Conservation (phyloP, 2,888 invertebrate species). For the Drosophila mimetica region DNA sequence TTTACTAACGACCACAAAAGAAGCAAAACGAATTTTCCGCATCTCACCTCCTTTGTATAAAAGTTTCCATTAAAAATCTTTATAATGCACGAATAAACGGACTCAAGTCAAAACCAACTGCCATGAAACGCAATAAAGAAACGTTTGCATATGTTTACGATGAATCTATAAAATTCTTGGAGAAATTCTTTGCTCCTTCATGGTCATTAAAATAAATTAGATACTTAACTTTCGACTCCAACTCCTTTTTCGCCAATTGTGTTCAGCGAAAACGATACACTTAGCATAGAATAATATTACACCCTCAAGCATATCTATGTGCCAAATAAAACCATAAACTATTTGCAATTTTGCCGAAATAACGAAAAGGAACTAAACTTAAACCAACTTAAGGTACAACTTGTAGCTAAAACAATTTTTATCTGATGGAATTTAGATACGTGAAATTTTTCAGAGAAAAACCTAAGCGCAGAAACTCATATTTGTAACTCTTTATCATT, state of each 20-base stretch:
- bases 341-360: slow-evolving; percentile 50
- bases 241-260: slow-evolving; percentile 54
- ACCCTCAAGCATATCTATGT: slow-evolving; percentile 67
- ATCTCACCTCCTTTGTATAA: slow-evolving; percentile 10
- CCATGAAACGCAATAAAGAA: slow-evolving; percentile 67
- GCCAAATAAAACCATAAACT: slow-evolving; percentile 40
- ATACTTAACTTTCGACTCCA: slow-evolving; percentile 46
- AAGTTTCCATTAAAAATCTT: slow-evolving; percentile 16
- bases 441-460: slow-evolving; percentile 49
- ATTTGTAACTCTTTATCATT: slow-evolving; percentile 79
- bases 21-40: not conserved
- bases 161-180: slow-evolving; percentile 16
- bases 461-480: slow-evolving; percentile 56
- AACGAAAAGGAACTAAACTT: slow-evolving; percentile 51
- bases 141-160: slow-evolving; percentile 30
- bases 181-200: slow-evolving; percentile 18
- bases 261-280: slow-evolving; percentile 46
- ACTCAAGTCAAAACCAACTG: slow-evolving; percentile 52
- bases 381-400: slow-evolving; percentile 64
- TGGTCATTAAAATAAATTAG: slow-evolving; percentile 62
- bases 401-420: slow-evolving; percentile 68
- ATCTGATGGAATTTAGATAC: slow-evolving; percentile 61
- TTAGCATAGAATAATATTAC: slow-evolving; percentile 56
- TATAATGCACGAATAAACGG: slow-evolving; percentile 9
- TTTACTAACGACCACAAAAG: slow-evolving; percentile 8